Evolutionary conservation across 2,797 vertebrate genomes (phyloP), one percentile per base, ranked within the genome.

Genomic region (Coregonus sp.): DNA sequence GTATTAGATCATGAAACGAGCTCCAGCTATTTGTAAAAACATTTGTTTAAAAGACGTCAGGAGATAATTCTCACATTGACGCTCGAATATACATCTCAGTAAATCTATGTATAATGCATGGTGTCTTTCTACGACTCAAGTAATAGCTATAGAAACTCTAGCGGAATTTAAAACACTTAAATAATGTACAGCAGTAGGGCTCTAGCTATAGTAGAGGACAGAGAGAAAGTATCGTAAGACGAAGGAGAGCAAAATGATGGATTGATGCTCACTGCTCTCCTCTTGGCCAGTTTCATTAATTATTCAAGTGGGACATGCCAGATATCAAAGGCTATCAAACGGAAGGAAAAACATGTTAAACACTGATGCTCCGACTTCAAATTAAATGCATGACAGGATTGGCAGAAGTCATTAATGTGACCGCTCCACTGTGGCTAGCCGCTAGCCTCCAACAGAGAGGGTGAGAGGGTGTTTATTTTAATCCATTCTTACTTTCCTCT

Each of bases 131-230:
- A 84, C 82, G 81, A 82, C 80, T 89, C 82, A 88, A 88, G 89
- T 82, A 88, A 90, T 86, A n/a, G 54, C 18, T n/a, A 87, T 83
- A 86, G 85, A 90, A 86, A 86, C 78, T 81, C 77, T 78, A 80
- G 83, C 66, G 50, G 77, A 83, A 87, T 90, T 88, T 84, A 86
- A 90, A 87, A 81, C 61, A 77, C 77, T 82, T 35, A 4, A 35
- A 35, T 35, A 35, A 35, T 35, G 89, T 72, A 92, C 54, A 20
- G 15, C n/a, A 35, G 54, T 0, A 15, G 40, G 25, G 4, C 4
- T 33, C 15, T 3, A 1, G 71, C 25, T 18, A 5, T 33, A 70
- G 16, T 52, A 15, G 3, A 15, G 9, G 47, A 18, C 5, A 29
- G 40, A 67, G 31, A 40, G 51, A 63, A 71, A 67, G 12, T 16